Evolutionary conservation across 2,888 invertebrate species (phyloP).

Genomic region (Ariolimax columbianus): DNA sequence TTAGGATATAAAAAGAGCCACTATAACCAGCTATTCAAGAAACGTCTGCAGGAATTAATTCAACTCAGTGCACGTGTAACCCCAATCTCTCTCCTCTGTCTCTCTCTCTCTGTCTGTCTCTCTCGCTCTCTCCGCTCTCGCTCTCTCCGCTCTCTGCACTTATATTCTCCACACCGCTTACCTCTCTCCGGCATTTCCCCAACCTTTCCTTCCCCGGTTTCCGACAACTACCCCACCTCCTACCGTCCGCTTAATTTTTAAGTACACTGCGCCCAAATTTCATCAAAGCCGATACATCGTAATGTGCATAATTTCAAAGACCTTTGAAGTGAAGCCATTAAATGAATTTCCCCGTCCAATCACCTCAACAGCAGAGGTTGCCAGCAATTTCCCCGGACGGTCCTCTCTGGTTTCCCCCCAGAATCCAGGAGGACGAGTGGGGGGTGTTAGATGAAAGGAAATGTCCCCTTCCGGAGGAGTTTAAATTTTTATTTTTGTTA

Average conservation of each 20-base stretch:
- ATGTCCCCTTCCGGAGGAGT: background rate
- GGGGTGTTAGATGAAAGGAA: constrained; percentile 2
- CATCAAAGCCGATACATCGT: constrained; percentile 45
- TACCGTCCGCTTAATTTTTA: constrained; percentile 22
- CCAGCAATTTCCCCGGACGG: constrained; percentile 27
- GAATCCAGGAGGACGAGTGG: background rate
- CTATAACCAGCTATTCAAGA: too few species aligned
- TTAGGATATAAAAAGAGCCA: too few species aligned
- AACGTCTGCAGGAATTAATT: too few species aligned
- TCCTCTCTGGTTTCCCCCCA: background rate
- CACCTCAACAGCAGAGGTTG: constrained; percentile 17
- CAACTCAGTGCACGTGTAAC: too few species aligned
- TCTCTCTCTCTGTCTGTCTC: background rate
- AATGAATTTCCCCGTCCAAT: constrained; percentile 44
- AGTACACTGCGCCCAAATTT: constrained; percentile 28
- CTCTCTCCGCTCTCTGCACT: constrained; percentile 20
- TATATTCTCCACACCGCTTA: background rate
- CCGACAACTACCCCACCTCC: background rate
- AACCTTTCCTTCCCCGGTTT: background rate
- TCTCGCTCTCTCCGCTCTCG: constrained; percentile 13
- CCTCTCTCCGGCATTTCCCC: background rate
- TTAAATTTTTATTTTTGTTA: constrained; percentile 2
- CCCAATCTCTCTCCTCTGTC: background rate
- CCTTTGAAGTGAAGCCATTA: constrained; percentile 43
- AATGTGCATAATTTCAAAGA: constrained; percentile 49